A percentile compares a stretch with the other conserved stretches of the same genome.
phyloP scores from a whole-genome alignment of 1,140 invertebrate genomes.

The Cecropterus lyciades region DNA sequence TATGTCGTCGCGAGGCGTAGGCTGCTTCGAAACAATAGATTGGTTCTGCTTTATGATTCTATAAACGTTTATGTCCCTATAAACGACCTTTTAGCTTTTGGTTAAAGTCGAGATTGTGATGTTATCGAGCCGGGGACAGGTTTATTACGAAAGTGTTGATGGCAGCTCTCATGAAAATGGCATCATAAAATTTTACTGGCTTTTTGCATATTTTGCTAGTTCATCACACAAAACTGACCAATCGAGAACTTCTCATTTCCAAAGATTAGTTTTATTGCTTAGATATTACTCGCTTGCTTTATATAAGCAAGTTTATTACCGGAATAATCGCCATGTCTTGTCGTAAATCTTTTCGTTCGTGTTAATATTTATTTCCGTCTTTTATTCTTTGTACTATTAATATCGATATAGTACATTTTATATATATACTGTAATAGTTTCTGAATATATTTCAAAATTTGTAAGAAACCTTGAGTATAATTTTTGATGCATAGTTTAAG shows the following conservation, averaged over 20 bases:
- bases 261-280: slow-evolving; percentile 28
- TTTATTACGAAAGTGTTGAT: slow-evolving; percentile 67
- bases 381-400: not conserved
- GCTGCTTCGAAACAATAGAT: slow-evolving; percentile 75
- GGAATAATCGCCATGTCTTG: slow-evolving; percentile 25
- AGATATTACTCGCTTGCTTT: slow-evolving; percentile 19
- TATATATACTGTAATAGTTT: too few relatives aligned
- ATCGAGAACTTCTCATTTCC: slow-evolving; percentile 12
- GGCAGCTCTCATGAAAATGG: slow-evolving; percentile 48
- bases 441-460: too few relatives aligned
- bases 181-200: slow-evolving; percentile 38
- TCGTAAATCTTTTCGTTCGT: slow-evolving; percentile 27
- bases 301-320: slow-evolving; percentile 33
- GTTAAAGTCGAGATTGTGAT: slow-evolving; percentile 67
- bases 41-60: slow-evolving; percentile 80
- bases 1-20: slow-evolving; percentile 72
- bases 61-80: slow-evolving; percentile 82
- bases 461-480: too few relatives aligned
- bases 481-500: too few relatives aligned
- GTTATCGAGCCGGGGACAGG: slow-evolving; percentile 67
- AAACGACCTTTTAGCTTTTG: slow-evolving; percentile 78
- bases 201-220: slow-evolving; percentile 44
- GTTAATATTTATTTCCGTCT: slow-evolving; percentile 8
- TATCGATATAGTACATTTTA: too few relatives aligned
- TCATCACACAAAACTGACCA: slow-evolving; percentile 22